Evolutionary conservation across 2,888 invertebrate genomes (phyloP), one percentile per base, ranked within the genome.

Genomic region (Cactoblastis cactorum): DNA sequence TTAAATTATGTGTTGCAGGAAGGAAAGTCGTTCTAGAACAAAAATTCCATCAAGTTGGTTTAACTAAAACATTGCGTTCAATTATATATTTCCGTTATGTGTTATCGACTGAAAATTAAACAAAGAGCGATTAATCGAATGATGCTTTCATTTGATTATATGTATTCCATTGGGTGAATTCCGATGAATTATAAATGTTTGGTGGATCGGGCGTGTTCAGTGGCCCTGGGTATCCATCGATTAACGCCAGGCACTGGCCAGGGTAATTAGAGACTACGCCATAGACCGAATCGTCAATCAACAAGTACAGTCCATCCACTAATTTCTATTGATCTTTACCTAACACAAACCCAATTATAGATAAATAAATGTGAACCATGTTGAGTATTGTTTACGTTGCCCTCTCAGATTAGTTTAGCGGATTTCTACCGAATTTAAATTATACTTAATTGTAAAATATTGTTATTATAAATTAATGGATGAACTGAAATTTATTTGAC

Each of bases 91-190:
- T n/a, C n/a, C 50, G 56, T 56, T 35, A 14, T 59, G 55, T 60
- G 54, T 58, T 62, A 69, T 67, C 67, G 71, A 69, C 67, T 65
- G 56, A 70, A 69, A 68, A 68, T 67, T 35, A 35, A 79, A 75
- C 67, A 77, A 67, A 76, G 63, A 70, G 64, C 74, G 68, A 79
- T 79, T 77, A 81, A 80, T 78, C 68, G 72, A 75, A 69, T 67
- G 71, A 72, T 73, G 71, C 79, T 75, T 76, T 75, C 67, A 68
- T 70, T 76, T 74, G 72, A 80, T 83, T 81, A 74, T 76, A 37
- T 37, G 37, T 37, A 63, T 71, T 75, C 74, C 69, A 77, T 80
- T 77, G 69, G 65, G 66, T 69, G 71, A 72, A 71, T 77, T 71
- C 59, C 57, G 57, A 66, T 82, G 70, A 82, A 81, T 82, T 39